Base-by-base conservation (phyloP, 2,888 invertebrate genomes). In the Cryptus armator region DNA sequence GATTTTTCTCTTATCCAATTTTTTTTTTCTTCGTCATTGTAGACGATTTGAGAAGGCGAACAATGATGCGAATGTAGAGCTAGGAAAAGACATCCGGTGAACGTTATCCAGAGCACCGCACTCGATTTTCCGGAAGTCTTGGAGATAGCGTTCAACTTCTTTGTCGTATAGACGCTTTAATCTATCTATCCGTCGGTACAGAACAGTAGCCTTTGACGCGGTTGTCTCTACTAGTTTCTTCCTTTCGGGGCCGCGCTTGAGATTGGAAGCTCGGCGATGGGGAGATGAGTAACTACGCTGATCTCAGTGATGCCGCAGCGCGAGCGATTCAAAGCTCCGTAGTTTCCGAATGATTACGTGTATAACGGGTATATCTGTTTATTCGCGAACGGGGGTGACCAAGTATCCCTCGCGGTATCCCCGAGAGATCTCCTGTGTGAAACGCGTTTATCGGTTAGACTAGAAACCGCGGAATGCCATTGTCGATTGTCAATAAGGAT, bases 331-430 rank as follows among this genome's bases (percentile, higher is more conserved):
- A 46, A 46, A 62, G 46, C 46, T 74, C 12, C 62, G 59, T 16
- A 59, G 46, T 46, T 74, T 16, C 29, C 44, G 46, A 10, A 62
- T 62, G 46, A 29, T 46, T 74, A 51, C 62, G 59, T 29, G 12
- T 24, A 62, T 62, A 74, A 74, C 59, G 12, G 37, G 74, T 24
- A 74, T 62, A 44, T 74, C 59, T 62, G n/a, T 74, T 16, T 46
- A 46, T 44, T n/a, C 62, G 62, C 29, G 9, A 37, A 9, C 6
- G 74, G 24, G 44, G 68, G 46, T 43, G 44, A 19, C 3, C 19
- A 19, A 44, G 44, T 46, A 24, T 46, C 16, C 7, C 29, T n/a
- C 62, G 74, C 56, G 46, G 29, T 62, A 44, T 12, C 62, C 46
- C 62, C 37, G 46, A 12, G 24, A 56, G 44, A 62, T 46, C 46